Conservation (phyloP, 2,888 invertebrate genomes). For the Sceliomorpha sp. region DNA sequence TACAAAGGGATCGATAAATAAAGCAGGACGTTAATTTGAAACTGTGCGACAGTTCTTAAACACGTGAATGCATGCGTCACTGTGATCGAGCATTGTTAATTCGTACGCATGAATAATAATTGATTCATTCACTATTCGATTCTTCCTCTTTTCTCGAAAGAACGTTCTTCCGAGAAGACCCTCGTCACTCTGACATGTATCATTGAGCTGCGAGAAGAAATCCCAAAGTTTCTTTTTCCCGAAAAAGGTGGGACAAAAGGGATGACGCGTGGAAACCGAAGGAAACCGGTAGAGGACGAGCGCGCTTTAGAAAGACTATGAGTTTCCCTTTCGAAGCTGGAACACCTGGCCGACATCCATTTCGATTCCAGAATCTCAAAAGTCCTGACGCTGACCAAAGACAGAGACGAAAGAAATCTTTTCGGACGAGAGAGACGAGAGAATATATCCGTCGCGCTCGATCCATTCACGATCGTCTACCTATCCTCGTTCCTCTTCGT, state of each 20-base stretch:
- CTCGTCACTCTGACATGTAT: constrained; percentile 57
- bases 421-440: constrained; percentile 52
- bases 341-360: constrained; percentile 74
- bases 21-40: constrained; percentile 29
- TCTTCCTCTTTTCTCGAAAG: constrained; percentile 19
- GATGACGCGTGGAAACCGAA: constrained; percentile 57
- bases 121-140: constrained; percentile 37
- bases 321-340: constrained; percentile 65
- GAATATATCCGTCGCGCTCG: constrained; percentile 52
- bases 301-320: constrained; percentile 65
- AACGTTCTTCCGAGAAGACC: constrained; percentile 50
- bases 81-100: constrained; percentile 41
- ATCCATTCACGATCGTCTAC: constrained; percentile 68
- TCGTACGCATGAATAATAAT: constrained; percentile 53
- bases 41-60: constrained; percentile 14
- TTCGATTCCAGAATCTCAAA: constrained; percentile 67
- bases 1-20: constrained; percentile 23
- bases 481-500: constrained; percentile 38
- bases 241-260: constrained; percentile 49
- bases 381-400: constrained; percentile 71
- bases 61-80: constrained; percentile 27
- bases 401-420: constrained; percentile 57
- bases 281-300: constrained; percentile 57
- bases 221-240: constrained; percentile 52
- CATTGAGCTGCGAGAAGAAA: constrained; percentile 53